Evolutionary conservation across 2,888 invertebrate species (phyloP), one percentile per base, ranked within the genome.

Genomic region (Galeruca laticollis): DNA sequence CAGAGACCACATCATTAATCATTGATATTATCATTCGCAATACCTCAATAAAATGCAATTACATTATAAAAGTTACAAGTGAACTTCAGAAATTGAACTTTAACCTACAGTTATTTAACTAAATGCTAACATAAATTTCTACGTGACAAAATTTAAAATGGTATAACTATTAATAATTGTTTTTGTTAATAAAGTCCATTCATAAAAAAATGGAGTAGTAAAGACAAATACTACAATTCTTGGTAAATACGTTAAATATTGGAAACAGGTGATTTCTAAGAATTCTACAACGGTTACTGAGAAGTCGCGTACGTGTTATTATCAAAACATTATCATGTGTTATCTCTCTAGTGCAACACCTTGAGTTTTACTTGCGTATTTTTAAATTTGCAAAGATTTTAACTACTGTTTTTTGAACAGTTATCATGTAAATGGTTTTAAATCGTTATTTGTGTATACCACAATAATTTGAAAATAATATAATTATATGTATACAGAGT

Each of bases 41-140:
- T 54, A 54, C 26, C 54, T 54, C 54, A 54, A 54, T 54, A 54
- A 54, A 26, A 26, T 54, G 21, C n/a, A 54, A 54, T 54, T 54
- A 31, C 21, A 54, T 54, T 54, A 52, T 52, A n/a, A 43, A 54
- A 54, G n/a, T 47, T 47, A 47, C 9, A 52, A 52, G 21, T 21
- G 52, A 52, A 49, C 49, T 49, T 49, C 8, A 49, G 49, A 49
- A 52, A 13, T 52, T 52, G 52, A 52, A 52, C 52, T 52, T 52
- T 26, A 47, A 8, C 47, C 13, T 26, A 13, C 52, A 52, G 21
- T 52, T 26, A 52, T 13, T 26, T 10, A 52, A 21, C 52, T 21
- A 9, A 26, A 31, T 18, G 26, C 31, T 54, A 13, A 31, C 26
- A 54, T 26, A 52, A 52, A 52, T 52, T 11, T 10, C 52, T 31